These are phyloP conservation scores for Cladopsammia gracilis DNA, from an alignment of 64 coral and sea anemone genomes.

Conservation along the genomic window DNA sequence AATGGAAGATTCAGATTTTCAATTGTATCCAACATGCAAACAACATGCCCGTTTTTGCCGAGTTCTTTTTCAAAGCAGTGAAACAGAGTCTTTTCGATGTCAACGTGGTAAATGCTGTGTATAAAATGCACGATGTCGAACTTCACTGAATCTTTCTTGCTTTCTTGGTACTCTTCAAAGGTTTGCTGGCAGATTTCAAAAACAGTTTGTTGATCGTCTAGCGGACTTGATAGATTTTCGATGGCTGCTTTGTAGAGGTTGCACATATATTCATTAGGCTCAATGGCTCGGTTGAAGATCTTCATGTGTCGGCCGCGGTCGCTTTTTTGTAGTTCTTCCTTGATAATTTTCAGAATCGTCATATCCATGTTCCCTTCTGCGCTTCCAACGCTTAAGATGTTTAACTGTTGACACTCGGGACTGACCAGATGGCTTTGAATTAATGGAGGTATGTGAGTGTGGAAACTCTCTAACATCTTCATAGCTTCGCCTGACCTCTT, in stretches of 20 bases:
- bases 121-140: slow-evolving; percentile 37
- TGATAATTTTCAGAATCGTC: slow-evolving; percentile 5
- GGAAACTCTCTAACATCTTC: neutral
- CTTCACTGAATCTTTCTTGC: neutral
- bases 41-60: neutral
- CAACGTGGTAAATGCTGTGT: slow-evolving; percentile 32
- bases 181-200: neutral
- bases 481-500: neutral
- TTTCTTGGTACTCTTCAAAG: slow-evolving; percentile 30
- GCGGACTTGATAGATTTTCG: neutral
- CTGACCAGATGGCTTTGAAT: neutral
- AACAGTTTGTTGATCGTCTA: neutral
- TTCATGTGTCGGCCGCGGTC: neutral
- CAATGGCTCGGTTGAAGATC: slow-evolving; percentile 18
- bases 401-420: neutral
- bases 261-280: slow-evolving; percentile 1
- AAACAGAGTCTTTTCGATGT: slow-evolving; percentile 3
- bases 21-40: neutral
- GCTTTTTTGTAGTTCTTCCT: slow-evolving; percentile 1
- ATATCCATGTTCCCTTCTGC: neutral
- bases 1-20: too few relatives aligned
- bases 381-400: slow-evolving; percentile 42
- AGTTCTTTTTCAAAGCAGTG: slow-evolving; percentile 17
- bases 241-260: slow-evolving; percentile 12
- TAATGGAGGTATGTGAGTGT: neutral